Evolutionary conservation across 2,888 invertebrate genomes (phyloP), one percentile per base, ranked within the genome.

Genomic region (Biston betularia): DNA sequence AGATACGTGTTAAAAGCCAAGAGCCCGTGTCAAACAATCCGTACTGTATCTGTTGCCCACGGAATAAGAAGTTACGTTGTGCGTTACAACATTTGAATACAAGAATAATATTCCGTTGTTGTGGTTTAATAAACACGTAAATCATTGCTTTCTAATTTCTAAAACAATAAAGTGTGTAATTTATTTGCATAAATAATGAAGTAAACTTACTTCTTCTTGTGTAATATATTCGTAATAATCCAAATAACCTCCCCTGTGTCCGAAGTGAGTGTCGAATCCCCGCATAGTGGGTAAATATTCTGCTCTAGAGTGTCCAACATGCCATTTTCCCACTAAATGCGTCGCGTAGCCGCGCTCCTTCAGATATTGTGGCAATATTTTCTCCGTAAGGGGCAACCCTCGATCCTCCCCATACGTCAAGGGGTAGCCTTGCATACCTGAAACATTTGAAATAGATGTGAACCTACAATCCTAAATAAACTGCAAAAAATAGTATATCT

Each of bases 241-340:
- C 65, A 97, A 95, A 73, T 95, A 96, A 1, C 97, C 98, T 68
- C 96, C 96, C 94, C 97, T 97, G 82, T 97, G 98, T 1, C 98
- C 98, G 81, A 95, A 97, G 84, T 98, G 97, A 38, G 95, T 95
- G 77, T 97, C 96, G 81, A 97, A 98, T 5, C 98, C 98, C 44
- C 97, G 94, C 68, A 90, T 89, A 0, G 95, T 95, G 0, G 98
- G 98, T 7, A 96, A 95, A 80, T 95, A 96, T 70, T 93, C 88
- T 57, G 78, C 75, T 3, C 91, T 92, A 2, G 91, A 85, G 61
- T 81, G 80, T 0, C 97, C 97, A 60, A 96, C 90, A 77, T 95
- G 95, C 97, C 97, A 97, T 91, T 98, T 98, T 12, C 98, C 98
- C 12, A 98, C 95, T 45, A 97, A 95, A 82, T 97, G 96, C 0